Evolutionary conservation across 1,140 invertebrate genomes (phyloP).

Genomic region (Chrysomallon squamiferum): DNA sequence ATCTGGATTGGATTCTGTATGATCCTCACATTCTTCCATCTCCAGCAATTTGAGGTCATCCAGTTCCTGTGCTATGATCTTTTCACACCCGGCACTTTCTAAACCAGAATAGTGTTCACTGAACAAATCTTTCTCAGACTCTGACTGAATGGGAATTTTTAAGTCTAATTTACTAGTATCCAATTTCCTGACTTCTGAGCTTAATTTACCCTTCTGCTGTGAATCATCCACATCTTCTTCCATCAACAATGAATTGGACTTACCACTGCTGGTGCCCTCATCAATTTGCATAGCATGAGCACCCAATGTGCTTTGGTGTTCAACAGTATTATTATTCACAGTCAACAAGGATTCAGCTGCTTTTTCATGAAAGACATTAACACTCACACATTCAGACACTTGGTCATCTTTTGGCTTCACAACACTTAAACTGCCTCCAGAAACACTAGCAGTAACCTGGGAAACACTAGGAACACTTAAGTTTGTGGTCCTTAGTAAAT

Average conservation of each 20-base stretch:
- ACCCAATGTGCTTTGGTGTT: conserved; percentile 1
- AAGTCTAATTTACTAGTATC: too few relatives aligned
- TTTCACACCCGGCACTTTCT: neutral
- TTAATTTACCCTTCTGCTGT: too few relatives aligned
- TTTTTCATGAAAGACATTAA: conserved; percentile 5
- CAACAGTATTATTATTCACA: conserved; percentile 1
- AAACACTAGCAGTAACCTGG: neutral
- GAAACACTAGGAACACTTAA: too few relatives aligned
- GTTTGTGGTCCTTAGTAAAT: too few relatives aligned
- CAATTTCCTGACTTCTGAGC: too few relatives aligned
- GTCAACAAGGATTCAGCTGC: neutral
- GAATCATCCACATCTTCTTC: neutral
- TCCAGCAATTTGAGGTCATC: conserved; percentile 4
- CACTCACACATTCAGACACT: neutral
- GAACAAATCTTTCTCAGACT: neutral
- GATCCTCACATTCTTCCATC: conserved; percentile 21
- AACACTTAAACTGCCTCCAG: neutral
- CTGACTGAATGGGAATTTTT: too few relatives aligned
- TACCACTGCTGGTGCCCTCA: neutral
- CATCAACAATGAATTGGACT: neutral
- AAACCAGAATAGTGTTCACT: neutral
- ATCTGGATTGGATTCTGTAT: conserved; percentile 9
- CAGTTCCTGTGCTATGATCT: conserved; percentile 3
- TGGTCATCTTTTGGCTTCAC: conserved; percentile 2
- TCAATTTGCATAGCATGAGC: conserved; percentile 3